A percentile compares a stretch with the other conserved stretches of the same genome.
phyloP scores from a whole-genome alignment of 2,888 invertebrate species.

The Caenorhabditis sp. region DNA sequence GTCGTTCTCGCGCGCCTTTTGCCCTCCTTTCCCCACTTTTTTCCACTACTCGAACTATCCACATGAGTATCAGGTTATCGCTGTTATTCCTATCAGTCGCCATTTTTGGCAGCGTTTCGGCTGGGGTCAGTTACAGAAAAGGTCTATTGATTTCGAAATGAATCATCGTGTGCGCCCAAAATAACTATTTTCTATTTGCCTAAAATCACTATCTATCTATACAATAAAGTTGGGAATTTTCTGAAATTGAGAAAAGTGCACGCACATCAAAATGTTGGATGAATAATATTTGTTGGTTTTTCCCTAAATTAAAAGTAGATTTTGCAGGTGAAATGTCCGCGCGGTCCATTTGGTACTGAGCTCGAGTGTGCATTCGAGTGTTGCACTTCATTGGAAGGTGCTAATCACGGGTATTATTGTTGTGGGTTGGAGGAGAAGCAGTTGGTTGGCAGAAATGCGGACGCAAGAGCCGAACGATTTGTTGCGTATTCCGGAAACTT shows the following conservation, averaged over 20 bases:
- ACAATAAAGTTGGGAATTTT: no score
- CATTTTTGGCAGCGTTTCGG: conserved; percentile 6
- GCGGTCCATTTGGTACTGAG: conserved; percentile 41
- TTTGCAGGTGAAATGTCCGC: conserved; percentile 50
- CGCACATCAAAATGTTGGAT: no score
- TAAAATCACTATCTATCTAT: no score
- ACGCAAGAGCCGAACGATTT: conserved; percentile 59
- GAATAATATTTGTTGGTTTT: no score
- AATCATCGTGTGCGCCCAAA: no score
- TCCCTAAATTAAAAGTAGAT: no score
- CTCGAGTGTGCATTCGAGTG: conserved; percentile 62
- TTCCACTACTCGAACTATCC: conserved; percentile 3
- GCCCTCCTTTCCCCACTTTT: conserved; percentile 6
- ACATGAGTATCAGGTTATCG: neutral
- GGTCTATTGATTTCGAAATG: no score
- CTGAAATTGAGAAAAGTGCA: no score
- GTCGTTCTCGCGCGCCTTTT: conserved; percentile 14
- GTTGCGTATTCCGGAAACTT: conserved; percentile 62
- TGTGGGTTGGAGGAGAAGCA: conserved; percentile 60
- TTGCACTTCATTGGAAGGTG: conserved; percentile 58
- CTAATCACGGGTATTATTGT: conserved; percentile 62
- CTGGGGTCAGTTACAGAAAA: conserved; percentile 13
- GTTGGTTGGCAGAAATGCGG: conserved; percentile 30
- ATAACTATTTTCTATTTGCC: no score
- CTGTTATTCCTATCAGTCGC: conserved; percentile 6